Evolutionary conservation across 2,888 invertebrate species (phyloP).

Genomic region (Rugalucina vietnamica): DNA sequence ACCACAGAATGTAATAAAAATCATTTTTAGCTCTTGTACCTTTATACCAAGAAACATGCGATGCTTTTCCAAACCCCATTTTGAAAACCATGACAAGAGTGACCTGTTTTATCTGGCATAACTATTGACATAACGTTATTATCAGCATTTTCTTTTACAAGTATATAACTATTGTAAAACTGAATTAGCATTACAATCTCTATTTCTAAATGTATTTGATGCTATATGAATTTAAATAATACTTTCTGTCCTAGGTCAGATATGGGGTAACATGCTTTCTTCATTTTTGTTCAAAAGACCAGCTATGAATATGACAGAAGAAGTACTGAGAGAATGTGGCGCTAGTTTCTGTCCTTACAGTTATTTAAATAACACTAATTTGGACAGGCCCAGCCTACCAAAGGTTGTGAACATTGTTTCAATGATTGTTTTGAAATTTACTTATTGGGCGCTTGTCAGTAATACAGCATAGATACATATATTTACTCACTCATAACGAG

Average conservation of each 20-base stretch:
- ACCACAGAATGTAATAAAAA: too few species aligned
- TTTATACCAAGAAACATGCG: too few species aligned
- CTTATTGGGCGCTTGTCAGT: background rate
- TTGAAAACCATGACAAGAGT: too few species aligned
- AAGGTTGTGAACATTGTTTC: too few species aligned
- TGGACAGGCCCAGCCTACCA: constrained; percentile 91
- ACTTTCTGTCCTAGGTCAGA: constrained; percentile 88
- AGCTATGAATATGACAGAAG: constrained; percentile 14
- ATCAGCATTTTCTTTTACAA: too few species aligned
- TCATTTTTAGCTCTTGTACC: too few species aligned
- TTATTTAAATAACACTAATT: constrained; percentile 85
- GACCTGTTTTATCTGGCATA: too few species aligned
- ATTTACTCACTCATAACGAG: background rate
- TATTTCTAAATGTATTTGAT: background rate
- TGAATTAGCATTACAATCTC: too few species aligned
- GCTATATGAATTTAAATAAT: background rate
- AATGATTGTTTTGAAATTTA: background rate
- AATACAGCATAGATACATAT: too few species aligned
- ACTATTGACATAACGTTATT: too few species aligned
- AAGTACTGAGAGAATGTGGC: constrained; percentile 73
- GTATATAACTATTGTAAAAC: too few species aligned
- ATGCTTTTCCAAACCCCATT: too few species aligned
- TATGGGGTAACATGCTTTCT: constrained; percentile 94
- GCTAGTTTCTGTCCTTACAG: constrained; percentile 81
- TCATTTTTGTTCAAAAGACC: constrained; percentile 65